Evolutionary conservation across 2,113 vertebrate genomes (phyloP).

Genomic region (Hiodon alosoides): DNA sequence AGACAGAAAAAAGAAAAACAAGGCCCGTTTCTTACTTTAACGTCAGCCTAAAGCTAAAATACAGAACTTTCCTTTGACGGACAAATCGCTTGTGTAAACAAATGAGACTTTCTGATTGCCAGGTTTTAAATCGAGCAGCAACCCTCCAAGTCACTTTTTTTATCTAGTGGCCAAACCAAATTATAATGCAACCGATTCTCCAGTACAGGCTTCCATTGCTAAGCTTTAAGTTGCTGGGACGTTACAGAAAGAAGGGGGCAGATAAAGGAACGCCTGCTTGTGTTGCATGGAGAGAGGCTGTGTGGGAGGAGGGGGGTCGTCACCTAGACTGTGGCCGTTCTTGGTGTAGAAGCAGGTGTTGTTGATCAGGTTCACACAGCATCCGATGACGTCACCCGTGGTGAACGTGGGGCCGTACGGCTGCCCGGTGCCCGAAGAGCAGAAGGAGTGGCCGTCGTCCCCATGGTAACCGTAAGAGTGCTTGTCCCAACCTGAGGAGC

Average conservation of each 20-base stretch:
- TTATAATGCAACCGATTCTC: too few species aligned
- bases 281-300: background rate
- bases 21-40: too few species aligned
- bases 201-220: too few species aligned
- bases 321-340: slow-evolving; percentile 95
- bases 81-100: too few species aligned
- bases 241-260: too few species aligned
- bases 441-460: slow-evolving; percentile 96
- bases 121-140: too few species aligned
- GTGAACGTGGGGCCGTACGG: slow-evolving; percentile 96
- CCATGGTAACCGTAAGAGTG: slow-evolving; percentile 98
- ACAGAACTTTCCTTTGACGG: too few species aligned
- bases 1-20: too few species aligned
- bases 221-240: too few species aligned
- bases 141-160: too few species aligned
- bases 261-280: background rate
- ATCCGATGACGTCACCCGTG: slow-evolving; percentile 95
- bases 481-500: slow-evolving; percentile 87
- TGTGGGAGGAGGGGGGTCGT: background rate
- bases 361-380: slow-evolving; percentile 97
- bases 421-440: slow-evolving; percentile 92
- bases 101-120: background rate
- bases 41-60: too few species aligned
- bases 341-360: slow-evolving; percentile 96
- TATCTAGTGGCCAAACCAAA: too few species aligned